Evolutionary conservation across 1,140 invertebrate species (phyloP).

Genomic region (Bombyx mandarina): DNA sequence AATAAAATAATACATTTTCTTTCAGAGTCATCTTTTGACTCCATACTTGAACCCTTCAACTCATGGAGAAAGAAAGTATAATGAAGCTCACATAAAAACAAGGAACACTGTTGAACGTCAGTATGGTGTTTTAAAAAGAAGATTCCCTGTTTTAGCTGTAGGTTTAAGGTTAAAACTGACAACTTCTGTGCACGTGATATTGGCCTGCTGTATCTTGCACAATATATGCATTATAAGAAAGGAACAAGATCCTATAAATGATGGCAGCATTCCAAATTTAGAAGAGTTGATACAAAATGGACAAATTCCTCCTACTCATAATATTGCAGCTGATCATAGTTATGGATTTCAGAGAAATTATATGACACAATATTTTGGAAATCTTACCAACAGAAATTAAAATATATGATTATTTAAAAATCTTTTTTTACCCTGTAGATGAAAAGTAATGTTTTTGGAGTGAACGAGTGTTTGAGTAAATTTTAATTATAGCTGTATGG

Average conservation of each 20-base stretch:
- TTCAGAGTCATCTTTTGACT: no score
- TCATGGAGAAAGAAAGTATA: conserved; percentile 6
- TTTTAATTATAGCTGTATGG: no score
- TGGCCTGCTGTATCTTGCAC: conserved; percentile 50
- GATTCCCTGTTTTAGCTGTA: conserved; percentile 40
- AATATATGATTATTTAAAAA: no score
- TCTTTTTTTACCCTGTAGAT: no score
- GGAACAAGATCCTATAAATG: conserved; percentile 14
- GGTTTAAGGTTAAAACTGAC: conserved; percentile 30
- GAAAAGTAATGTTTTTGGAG: no score
- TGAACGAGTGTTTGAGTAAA: no score
- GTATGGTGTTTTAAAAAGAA: conserved; percentile 51
- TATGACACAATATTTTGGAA: conserved; percentile 13
- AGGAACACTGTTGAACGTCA: conserved; percentile 46
- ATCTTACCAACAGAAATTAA: conserved; percentile 4
- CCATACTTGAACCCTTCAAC: conserved; percentile 36
- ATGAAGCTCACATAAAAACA: conserved; percentile 36
- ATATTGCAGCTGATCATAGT: conserved; percentile 1
- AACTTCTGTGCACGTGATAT: conserved; percentile 31
- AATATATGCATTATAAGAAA: conserved; percentile 35
- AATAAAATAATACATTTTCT: no score
- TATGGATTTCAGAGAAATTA: conserved; percentile 13
- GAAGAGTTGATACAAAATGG: conserved; percentile 5
- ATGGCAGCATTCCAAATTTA: conserved; percentile 7
- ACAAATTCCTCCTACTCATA: conserved; percentile 1